These are phyloP conservation scores for Clivina fossor DNA, from an alignment of 2,888 invertebrate genomes.

Conservation along the genomic window DNA sequence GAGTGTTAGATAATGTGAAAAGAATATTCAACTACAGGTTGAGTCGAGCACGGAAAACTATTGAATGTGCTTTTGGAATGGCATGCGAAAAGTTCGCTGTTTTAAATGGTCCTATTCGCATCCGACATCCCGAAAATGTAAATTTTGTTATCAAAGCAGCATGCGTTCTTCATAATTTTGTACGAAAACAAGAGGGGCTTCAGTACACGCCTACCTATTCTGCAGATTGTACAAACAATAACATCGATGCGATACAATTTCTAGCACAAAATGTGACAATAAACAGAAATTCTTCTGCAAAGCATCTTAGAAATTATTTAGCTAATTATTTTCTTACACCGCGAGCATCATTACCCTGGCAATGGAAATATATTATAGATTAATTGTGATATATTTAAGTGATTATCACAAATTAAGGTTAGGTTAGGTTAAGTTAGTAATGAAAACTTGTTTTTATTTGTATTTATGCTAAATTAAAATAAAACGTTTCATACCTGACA, in stretches of 20 bases:
- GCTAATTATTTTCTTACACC: conserved; percentile 36
- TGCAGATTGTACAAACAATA: conserved; percentile 20
- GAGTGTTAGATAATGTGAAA: conserved; percentile 38
- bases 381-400: not conserved
- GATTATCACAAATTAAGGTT: too few species aligned
- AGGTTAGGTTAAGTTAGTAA: too few species aligned
- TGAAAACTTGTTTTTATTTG: too few species aligned
- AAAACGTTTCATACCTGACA: conserved; percentile 20
- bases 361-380: conserved; percentile 35
- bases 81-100: conserved; percentile 38
- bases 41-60: conserved; percentile 35
- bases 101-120: conserved; percentile 36
- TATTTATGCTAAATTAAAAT: too few species aligned
- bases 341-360: conserved; percentile 35
- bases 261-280: conserved; percentile 19
- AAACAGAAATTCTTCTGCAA: conserved; percentile 24
- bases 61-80: conserved; percentile 40
- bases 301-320: conserved; percentile 32
- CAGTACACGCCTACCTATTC: conserved; percentile 26
- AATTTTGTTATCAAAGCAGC: conserved; percentile 37
- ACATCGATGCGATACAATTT: conserved; percentile 1
- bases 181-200: conserved; percentile 36
- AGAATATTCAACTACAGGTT: conserved; percentile 40
- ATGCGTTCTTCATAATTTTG: conserved; percentile 39
- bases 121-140: conserved; percentile 32